Conservation (phyloP, 2,797 vertebrate genomes). For the Selene dorsalis region DNA sequence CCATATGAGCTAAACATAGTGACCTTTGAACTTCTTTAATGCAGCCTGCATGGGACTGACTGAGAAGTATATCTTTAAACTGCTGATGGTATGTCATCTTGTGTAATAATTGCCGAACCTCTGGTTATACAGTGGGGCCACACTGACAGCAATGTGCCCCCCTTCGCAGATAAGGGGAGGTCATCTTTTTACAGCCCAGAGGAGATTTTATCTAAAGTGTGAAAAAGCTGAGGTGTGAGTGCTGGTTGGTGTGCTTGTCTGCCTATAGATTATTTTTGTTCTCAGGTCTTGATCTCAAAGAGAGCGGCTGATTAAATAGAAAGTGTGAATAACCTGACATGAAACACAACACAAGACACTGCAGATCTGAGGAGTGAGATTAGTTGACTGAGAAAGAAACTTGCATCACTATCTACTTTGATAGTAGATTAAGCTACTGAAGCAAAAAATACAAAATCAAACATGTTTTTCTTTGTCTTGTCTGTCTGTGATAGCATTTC, state of each 20-base stretch:
- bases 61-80: constrained; percentile 41
- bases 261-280: not conserved
- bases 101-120: constrained; percentile 37
- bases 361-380: not conserved
- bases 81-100: constrained; percentile 18
- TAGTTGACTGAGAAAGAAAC: not conserved
- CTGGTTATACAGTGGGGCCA: constrained; percentile 2
- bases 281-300: not conserved
- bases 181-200: not conserved
- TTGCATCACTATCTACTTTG: not conserved
- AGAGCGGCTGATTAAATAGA: not conserved
- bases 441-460: not conserved
- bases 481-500: not conserved
- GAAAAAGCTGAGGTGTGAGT: not conserved
- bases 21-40: constrained; percentile 51
- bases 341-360: not conserved
- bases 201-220: not conserved
- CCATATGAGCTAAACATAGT: constrained; percentile 22
- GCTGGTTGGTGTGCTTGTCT: not conserved
- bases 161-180: not conserved
- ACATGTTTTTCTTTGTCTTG: not conserved
- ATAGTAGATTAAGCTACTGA: not conserved
- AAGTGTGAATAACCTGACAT: not conserved
- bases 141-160: not conserved
- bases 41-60: not conserved